Percentiles rank a stretch among this genome's conserved stretches.
These are phyloP conservation scores for Gymnoscopelus braueri DNA, from an alignment of 2,797 vertebrate species.

Conservation along the genomic window DNA sequence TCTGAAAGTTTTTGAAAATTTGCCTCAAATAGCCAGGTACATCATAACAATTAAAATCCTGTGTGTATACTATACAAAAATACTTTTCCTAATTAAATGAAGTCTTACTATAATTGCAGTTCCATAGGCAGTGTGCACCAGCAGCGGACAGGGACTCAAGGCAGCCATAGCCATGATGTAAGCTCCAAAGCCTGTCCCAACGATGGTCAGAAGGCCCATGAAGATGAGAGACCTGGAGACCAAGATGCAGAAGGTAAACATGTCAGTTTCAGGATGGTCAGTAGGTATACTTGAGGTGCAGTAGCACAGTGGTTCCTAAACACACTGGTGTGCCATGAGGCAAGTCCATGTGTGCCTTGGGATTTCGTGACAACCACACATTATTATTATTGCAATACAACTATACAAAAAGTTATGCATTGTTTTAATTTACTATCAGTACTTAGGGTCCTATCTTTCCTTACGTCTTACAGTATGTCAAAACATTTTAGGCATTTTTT, in stretches of 20 bases:
- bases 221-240: slow-evolving; percentile 78
- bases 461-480: too few species aligned
- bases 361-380: too few species aligned
- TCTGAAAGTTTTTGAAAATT: too few species aligned
- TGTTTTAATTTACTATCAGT: too few species aligned
- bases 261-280: neutral
- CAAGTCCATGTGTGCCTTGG: too few species aligned
- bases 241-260: neutral
- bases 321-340: too few species aligned
- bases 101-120: slow-evolving; percentile 80
- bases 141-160: slow-evolving; percentile 85
- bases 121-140: slow-evolving; percentile 75
- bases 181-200: slow-evolving; percentile 79
- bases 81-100: neutral
- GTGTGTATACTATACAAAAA: neutral
- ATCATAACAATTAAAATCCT: too few species aligned
- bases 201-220: slow-evolving; percentile 76
- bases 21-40: neutral
- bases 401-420: too few species aligned
- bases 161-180: slow-evolving; percentile 86
- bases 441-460: too few species aligned
- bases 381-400: too few species aligned
- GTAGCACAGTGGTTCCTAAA: too few species aligned
- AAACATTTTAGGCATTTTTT: too few species aligned
- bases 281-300: neutral